Percentiles rank a stretch among this genome's conserved stretches.
These are phyloP conservation scores for Peromyscus leucopus DNA, from an alignment of 2,113 vertebrate genomes.

Conservation along the genomic window DNA sequence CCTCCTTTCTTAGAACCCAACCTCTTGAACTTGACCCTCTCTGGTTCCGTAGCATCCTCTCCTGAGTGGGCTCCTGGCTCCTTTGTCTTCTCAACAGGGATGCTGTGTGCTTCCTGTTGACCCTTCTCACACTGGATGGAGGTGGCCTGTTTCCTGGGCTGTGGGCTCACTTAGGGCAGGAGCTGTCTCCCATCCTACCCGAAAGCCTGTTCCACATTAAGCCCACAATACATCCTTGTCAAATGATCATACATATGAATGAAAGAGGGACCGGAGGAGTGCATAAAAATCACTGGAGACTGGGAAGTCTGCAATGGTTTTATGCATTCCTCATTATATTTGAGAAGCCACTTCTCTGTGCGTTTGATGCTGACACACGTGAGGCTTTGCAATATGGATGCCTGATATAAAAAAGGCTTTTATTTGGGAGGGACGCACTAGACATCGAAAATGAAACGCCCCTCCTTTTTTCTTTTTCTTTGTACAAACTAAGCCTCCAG, in stretches of 20 bases:
- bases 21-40: not conserved
- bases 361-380: not conserved
- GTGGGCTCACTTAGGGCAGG: not conserved
- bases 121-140: not conserved
- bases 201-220: constrained; percentile 43
- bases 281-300: not conserved
- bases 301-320: not conserved
- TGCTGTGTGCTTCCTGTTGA: not conserved
- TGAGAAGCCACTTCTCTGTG: not conserved
- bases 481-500: constrained; percentile 29
- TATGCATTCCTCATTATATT: constrained; percentile 31
- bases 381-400: constrained; percentile 13
- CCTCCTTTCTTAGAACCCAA: not conserved
- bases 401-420: constrained; percentile 47
- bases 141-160: not conserved
- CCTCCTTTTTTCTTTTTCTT: constrained; percentile 52
- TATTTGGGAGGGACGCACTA: constrained; percentile 30
- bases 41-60: not conserved
- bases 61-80: not conserved
- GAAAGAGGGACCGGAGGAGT: not conserved
- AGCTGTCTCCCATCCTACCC: not conserved
- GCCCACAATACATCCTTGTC: not conserved
- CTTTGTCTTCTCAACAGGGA: fast-evolving
- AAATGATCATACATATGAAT: constrained; percentile 15
- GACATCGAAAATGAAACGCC: constrained; percentile 47